Evolutionary conservation across 2,797 vertebrate genomes (phyloP), one percentile per base, ranked within the genome.

Genomic region (Philypnodon macrostomus): DNA sequence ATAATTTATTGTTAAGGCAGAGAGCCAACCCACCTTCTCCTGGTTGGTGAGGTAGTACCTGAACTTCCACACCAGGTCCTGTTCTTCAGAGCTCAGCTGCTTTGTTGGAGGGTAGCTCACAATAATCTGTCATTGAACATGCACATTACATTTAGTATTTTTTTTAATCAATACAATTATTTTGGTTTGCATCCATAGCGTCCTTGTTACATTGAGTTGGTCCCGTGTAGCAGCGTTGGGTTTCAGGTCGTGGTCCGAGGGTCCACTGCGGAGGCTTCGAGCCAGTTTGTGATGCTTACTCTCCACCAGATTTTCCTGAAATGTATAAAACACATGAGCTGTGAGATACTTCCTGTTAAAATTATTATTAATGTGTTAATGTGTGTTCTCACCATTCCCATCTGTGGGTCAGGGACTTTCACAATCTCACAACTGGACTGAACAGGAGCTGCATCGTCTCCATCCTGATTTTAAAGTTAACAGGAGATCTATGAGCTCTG

Each of bases 41-140:
- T 99, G 97, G 53, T 93, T 95, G 61, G 97, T 98, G 70, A 99
- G 94, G 76, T 99, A 99, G 47, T 96, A 94, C 81, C 96, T 89
- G 87, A 99, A 99, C 83, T 99, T 99, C 97, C 97, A 98, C 75
- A 99, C 96, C 66, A 99, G 89, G 81, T 99, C 97, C 80, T 99
- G 95, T 26, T 96, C 97, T 77, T 99, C 97, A 0, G 97, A 98
- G 0, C 91, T 97, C 75, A 98, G 91, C 73, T 91, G 94, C 65
- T 99, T 99, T 73, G 97, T 99, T 0, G 97, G 95, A 41, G 97
- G 97, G 63, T 98, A 98, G 72, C 95, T 96, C 81, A 99, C 92
- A 24, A 99, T 98, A 79, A 97, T 96, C 97, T 99, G 80, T 34
- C 48, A 44, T 30, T 3, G 49, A 9, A 58, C 0, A 60, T 13